phyloP scores from a whole-genome alignment of 2,797 vertebrate species.

The Gambelia wislizenii region DNA sequence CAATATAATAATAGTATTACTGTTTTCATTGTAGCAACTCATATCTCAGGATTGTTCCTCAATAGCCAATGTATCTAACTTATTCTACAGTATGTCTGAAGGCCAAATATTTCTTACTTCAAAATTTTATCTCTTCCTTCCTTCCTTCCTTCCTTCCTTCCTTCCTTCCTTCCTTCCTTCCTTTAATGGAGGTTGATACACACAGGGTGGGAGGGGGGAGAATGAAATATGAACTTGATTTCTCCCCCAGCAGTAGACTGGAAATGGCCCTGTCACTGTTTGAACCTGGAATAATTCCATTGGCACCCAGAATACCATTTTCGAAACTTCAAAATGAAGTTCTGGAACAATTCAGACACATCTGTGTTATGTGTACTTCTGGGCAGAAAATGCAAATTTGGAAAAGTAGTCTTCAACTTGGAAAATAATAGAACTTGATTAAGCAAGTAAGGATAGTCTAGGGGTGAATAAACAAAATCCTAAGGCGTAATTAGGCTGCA shows the following conservation, averaged over 20 bases:
- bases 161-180: too few relatives aligned
- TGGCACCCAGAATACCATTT: not conserved
- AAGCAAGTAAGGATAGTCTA: not conserved
- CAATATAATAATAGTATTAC: not conserved
- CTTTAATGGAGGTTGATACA: not conserved
- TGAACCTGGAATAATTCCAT: not conserved
- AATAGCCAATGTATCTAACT: slow-evolving; percentile 7
- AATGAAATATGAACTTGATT: not conserved
- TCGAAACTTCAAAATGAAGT: not conserved
- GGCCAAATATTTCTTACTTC: not conserved
- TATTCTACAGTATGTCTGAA: not conserved
- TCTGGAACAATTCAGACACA: not conserved
- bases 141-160: not conserved
- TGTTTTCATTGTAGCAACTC: slow-evolving; percentile 41
- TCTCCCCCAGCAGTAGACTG: not conserved
- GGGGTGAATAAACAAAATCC: not conserved
- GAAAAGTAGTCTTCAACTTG: not conserved
- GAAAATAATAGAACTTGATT: not conserved
- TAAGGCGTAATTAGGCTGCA: not conserved
- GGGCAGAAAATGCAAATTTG: not conserved
- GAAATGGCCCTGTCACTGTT: not conserved
- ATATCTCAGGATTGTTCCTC: slow-evolving; percentile 19
- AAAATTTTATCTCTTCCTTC: not conserved
- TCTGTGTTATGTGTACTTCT: not conserved
- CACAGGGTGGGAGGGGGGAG: not conserved